Evolutionary conservation across 2,888 invertebrate species (phyloP).

Genomic region (Xestoiulus laeticollis): DNA sequence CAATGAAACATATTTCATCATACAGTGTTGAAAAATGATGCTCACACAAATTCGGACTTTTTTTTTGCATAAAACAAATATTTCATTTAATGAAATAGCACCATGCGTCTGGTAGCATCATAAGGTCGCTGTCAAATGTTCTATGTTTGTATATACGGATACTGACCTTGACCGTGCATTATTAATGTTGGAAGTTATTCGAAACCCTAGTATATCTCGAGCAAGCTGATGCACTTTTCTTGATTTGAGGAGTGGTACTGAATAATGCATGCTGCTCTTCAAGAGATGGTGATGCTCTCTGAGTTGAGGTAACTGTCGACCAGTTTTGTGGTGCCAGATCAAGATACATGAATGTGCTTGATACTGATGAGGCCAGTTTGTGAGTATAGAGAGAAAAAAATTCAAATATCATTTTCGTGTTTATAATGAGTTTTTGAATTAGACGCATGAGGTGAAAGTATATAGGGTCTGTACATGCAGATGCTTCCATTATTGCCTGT

Average conservation of each 20-base stretch:
- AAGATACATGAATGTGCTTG: neutral
- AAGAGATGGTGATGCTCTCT: neutral
- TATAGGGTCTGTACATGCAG: neutral
- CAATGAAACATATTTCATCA: too few species aligned
- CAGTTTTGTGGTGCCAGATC: neutral
- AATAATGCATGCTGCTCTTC: neutral
- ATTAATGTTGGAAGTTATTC: constrained; percentile 20
- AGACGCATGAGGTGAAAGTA: neutral
- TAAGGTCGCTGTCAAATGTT: constrained; percentile 5
- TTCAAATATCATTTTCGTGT: neutral
- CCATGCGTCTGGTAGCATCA: neutral
- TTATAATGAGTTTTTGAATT: constrained; percentile 21
- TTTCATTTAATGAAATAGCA: constrained; percentile 13
- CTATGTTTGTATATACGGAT: neutral
- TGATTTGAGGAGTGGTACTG: constrained; percentile 30
- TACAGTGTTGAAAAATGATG: neutral
- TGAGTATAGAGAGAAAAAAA: neutral
- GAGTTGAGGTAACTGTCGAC: neutral
- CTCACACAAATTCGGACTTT: neutral
- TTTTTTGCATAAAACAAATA: neutral
- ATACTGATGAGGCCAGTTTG: neutral
- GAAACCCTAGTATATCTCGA: neutral
- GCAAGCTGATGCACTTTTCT: constrained; percentile 21
- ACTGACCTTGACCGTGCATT: constrained; percentile 27
- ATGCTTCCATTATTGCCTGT: neutral